A percentile compares a stretch with the other conserved stretches of the same genome.
phyloP scores from a whole-genome alignment of 1,140 invertebrate genomes.

The Pseudomyrmex pallidus region DNA sequence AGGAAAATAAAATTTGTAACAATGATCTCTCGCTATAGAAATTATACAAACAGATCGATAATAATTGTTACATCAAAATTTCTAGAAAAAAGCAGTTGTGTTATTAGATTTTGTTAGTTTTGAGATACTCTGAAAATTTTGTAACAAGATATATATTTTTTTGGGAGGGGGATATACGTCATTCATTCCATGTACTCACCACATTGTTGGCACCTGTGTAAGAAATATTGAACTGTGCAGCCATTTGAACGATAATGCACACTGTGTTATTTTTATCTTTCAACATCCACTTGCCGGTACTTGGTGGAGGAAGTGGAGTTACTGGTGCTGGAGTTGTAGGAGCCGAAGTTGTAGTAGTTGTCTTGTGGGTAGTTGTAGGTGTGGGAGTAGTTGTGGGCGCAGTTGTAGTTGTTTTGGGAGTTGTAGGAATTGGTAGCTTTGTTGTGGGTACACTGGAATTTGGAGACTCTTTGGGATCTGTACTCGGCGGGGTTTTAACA shows the following conservation, averaged over 20 bases:
- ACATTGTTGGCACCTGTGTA: conserved; percentile 83
- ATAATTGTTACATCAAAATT: not conserved
- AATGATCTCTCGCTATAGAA: not conserved
- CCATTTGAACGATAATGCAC: conserved; percentile 88
- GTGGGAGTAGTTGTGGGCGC: conserved; percentile 56
- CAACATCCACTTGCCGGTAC: conserved; percentile 85
- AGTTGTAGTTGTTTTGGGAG: conserved; percentile 64
- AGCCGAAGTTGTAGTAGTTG: conserved; percentile 65
- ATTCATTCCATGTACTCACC: conserved; percentile 67
- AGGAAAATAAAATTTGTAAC: conserved; percentile 2
- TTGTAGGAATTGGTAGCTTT: conserved; percentile 63
- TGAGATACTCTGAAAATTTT: too few relatives aligned
- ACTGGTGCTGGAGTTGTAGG: conserved; percentile 73
- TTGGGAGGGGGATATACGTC: not conserved
- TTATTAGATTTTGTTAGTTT: too few relatives aligned
- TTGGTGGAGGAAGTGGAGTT: conserved; percentile 75
- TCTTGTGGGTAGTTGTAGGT: conserved; percentile 53
- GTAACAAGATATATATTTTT: not conserved
- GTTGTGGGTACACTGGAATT: not conserved
- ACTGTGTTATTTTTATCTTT: conserved; percentile 77
- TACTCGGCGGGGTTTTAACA: not conserved
- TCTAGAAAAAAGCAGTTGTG: not conserved
- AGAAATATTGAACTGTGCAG: conserved; percentile 87
- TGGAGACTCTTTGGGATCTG: not conserved
- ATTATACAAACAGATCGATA: not conserved